phyloP scores from a whole-genome alignment of 2,888 invertebrate genomes.

The Drosophila paranaensis region DNA sequence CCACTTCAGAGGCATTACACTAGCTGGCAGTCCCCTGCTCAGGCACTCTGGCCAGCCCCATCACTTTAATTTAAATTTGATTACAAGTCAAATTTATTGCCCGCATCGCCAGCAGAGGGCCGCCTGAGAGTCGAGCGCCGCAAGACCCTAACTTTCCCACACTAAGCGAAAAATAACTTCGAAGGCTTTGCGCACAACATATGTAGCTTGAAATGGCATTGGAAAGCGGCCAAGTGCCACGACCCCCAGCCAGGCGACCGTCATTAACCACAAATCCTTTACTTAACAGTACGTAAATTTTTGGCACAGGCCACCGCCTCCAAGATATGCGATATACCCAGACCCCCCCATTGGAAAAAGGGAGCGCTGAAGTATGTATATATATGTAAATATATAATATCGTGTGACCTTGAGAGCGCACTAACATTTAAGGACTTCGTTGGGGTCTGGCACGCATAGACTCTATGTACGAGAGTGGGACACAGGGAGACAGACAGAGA shows the following conservation, averaged over 20 bases:
- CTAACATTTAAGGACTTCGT: conserved; percentile 48
- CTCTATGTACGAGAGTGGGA: background rate
- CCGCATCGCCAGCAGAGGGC: conserved; percentile 59
- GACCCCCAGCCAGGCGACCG: conserved; percentile 55
- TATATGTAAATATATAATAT: conserved; percentile 64
- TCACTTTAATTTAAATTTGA: conserved; percentile 78
- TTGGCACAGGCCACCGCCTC: conserved; percentile 61
- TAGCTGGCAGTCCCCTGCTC: background rate
- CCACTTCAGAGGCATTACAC: conserved; percentile 20
- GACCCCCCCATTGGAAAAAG: conserved; percentile 22
- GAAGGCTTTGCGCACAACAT: conserved; percentile 39
- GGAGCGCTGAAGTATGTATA: conserved; percentile 55
- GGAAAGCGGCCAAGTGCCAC: conserved; percentile 43
- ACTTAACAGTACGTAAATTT: conserved; percentile 81
- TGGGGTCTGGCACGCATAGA: conserved; percentile 20
- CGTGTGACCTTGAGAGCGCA: conserved; percentile 74
- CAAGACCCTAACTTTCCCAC: conserved; percentile 22
- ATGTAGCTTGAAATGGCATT: conserved; percentile 63
- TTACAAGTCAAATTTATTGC: conserved; percentile 73
- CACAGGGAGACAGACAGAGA: too few relatives aligned
- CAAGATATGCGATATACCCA: conserved; percentile 61
- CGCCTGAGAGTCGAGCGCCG: conserved; percentile 20
- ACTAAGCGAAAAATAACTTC: conserved; percentile 10
- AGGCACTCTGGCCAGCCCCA: conserved; percentile 21
- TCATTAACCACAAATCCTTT: conserved; percentile 81